Base-by-base conservation (phyloP, 2,797 vertebrate genomes). In the Anguilla obscura region DNA sequence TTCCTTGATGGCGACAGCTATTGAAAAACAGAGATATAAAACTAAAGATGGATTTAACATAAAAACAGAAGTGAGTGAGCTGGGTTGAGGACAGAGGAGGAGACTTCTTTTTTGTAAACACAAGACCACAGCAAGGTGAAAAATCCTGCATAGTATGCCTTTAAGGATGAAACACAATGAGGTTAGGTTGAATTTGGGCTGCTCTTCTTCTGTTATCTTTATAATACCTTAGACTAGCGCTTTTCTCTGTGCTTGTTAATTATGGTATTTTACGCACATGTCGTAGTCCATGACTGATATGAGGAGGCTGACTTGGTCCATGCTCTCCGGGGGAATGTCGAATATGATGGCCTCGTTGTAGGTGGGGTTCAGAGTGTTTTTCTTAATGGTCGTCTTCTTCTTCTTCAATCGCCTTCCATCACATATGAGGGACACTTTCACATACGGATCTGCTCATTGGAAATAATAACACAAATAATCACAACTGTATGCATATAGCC, bases 301-400 rank as follows among this genome's bases (percentile, higher is more conserved):
- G 94, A 99, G 97, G 89, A 99, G 95, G 93, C 97, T 98, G 96
- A 99, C 98, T 92, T 99, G 98, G 94, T 99, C 98, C 98, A 99
- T 99, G 89, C 97, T 99, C 94, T 99, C 98, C 0, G 98, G 98
- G 0, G 98, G 98, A 87, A 99, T 99, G 96, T 99, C 98, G 87
- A 99, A 99, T 95, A 99, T 99, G 95, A 99, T 98, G 94, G 98
- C 98, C 95, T 99, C 98, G 0, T 99, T 99, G 96, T 99, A 99
- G 90, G 97, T 97, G 6, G 98, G 98, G 89, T 99, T 99, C 89
- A 99, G 96, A 0, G 98, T 99, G 94, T 99, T 99, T 94, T 98
- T 99, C 91, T 99, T 99, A 82, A 98, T 99, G 93, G 98, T 99
- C 0, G 98, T 99, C 96, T 99, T 99, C 96, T 99, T 99, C 96